Percentiles rank a stretch among this genome's conserved stretches.
phyloP scores from a whole-genome alignment of 37 sponge, comb jelly and placozoan species.

The Ianthella basta region DNA sequence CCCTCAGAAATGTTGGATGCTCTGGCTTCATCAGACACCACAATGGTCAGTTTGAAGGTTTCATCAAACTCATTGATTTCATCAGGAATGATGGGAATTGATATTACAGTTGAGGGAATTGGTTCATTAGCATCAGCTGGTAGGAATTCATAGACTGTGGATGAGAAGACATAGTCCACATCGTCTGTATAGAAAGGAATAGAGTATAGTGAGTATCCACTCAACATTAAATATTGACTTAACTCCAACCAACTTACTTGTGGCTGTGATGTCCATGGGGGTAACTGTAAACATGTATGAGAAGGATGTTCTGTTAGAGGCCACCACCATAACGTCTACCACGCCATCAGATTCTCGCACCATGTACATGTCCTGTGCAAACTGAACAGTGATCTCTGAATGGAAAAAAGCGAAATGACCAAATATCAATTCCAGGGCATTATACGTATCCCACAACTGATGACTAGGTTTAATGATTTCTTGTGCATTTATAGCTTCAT shows the following conservation, averaged over 20 bases:
- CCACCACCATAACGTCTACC: background rate
- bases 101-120: too few species aligned
- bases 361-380: constrained; percentile 11
- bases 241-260: too few species aligned
- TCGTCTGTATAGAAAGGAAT: too few species aligned
- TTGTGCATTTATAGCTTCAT: too few species aligned
- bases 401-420: background rate
- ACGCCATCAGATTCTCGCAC: background rate
- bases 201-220: too few species aligned
- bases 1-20: constrained; percentile 7
- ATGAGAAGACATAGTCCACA: too few species aligned
- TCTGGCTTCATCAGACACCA: background rate
- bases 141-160: too few species aligned
- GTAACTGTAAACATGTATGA: background rate
- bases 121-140: too few species aligned
- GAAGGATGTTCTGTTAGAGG: constrained; percentile 1
- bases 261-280: constrained; percentile 10
- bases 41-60: background rate
- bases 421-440: background rate
- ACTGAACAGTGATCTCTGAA: constrained; percentile 9
- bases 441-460: too few species aligned
- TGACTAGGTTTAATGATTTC: too few species aligned
- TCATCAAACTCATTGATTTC: background rate
- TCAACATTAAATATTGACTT: too few species aligned
- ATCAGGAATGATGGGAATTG: constrained; percentile 2